Evolutionary conservation across 2,113 vertebrate species (phyloP).

Genomic region (Thamnaconus septentrionalis): DNA sequence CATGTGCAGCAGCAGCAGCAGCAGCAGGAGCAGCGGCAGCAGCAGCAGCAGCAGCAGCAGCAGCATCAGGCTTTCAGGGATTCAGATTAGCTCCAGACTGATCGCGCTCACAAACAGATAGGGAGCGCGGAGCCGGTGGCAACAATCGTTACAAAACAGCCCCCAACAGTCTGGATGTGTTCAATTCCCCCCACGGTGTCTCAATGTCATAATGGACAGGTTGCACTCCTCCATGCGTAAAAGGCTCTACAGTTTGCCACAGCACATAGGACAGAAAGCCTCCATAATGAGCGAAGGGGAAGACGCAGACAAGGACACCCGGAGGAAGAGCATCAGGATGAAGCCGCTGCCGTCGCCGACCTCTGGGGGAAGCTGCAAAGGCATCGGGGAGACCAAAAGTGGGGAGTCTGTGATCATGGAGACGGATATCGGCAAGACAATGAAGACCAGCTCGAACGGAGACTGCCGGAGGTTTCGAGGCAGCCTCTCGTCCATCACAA

Average conservation of each 20-base stretch:
- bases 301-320: constrained; percentile 87
- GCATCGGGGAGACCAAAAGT: constrained; percentile 72
- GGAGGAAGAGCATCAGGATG: constrained; percentile 91
- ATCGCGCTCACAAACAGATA: constrained; percentile 62
- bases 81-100: constrained; percentile 73
- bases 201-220: constrained; percentile 88
- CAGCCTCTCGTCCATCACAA: constrained; percentile 92
- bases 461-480: constrained; percentile 94
- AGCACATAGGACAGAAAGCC: constrained; percentile 91
- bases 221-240: constrained; percentile 97
- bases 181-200: constrained; percentile 38
- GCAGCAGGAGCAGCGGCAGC: too few relatives aligned
- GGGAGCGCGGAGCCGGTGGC: constrained; percentile 63
- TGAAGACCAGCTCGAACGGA: constrained; percentile 94
- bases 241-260: constrained; percentile 98
- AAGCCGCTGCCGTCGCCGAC: constrained; percentile 88
- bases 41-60: too few relatives aligned
- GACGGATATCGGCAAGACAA: constrained; percentile 81
- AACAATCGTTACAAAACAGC: constrained; percentile 45
- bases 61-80: constrained; percentile 57
- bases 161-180: constrained; percentile 46
- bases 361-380: constrained; percentile 76
- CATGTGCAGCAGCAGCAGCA: constrained; percentile 57
- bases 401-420: constrained; percentile 80
- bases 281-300: constrained; percentile 92